Conservation (phyloP, 1,140 invertebrate genomes). For the Hermetia illucens region DNA sequence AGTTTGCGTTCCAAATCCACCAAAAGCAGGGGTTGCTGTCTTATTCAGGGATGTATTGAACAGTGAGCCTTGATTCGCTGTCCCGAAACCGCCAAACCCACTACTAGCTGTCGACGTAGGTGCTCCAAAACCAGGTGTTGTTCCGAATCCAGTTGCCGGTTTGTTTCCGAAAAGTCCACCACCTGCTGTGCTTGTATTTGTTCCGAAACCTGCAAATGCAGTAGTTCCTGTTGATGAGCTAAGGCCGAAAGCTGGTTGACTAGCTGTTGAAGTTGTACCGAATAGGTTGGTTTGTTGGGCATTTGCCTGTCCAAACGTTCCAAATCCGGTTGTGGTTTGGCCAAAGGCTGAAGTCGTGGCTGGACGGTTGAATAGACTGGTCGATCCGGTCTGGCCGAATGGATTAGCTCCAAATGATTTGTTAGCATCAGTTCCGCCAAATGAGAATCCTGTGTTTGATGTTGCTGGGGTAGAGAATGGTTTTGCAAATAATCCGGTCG, state of each 20-base stretch:
- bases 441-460: conserved; percentile 40
- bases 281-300: conserved; percentile 31
- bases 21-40: conserved; percentile 31
- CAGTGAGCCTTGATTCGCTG: conserved; percentile 30
- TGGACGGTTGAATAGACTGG: conserved; percentile 10
- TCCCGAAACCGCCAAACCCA: conserved; percentile 19
- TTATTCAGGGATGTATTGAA: conserved; percentile 38
- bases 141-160: conserved; percentile 21
- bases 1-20: conserved; percentile 23
- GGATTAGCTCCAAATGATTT: conserved; percentile 30
- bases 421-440: conserved; percentile 32
- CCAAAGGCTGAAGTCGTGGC: conserved; percentile 15
- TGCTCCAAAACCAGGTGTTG: conserved; percentile 19
- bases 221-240: conserved; percentile 27
- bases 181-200: conserved; percentile 20
- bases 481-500: conserved; percentile 21
- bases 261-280: conserved; percentile 38
- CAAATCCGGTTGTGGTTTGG: conserved; percentile 27
- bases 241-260: conserved; percentile 34
- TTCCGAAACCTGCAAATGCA: conserved; percentile 33
- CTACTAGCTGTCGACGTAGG: conserved; percentile 20
- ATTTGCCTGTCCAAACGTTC: conserved; percentile 20
- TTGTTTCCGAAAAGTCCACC: conserved; percentile 23
- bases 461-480: conserved; percentile 40
- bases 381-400: conserved; percentile 23